Conservation (phyloP, 2,888 invertebrate species). For the Nephrotoma flavescens region DNA sequence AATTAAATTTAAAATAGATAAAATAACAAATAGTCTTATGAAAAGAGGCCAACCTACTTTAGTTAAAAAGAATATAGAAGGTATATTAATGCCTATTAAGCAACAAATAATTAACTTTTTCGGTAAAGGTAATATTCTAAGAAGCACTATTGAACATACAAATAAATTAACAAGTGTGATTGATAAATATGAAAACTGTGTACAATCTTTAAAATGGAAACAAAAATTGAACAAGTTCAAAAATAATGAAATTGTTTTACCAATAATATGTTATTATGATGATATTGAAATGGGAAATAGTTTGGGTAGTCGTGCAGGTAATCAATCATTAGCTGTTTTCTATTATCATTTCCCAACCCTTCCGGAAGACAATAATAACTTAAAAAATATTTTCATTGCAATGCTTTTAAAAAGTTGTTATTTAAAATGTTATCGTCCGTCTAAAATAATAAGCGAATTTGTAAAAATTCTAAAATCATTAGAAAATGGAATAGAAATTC, state of each 20-base stretch:
- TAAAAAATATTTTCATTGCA: constrained; percentile 1
- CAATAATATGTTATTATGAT: not conserved
- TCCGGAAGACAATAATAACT: not conserved
- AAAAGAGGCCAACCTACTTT: too few relatives aligned
- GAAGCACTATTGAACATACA: not conserved
- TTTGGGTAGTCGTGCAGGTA: not conserved
- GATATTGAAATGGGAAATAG: constrained; percentile 3
- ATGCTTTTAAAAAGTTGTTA: not conserved
- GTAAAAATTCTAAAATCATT: too few relatives aligned
- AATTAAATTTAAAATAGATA: too few relatives aligned
- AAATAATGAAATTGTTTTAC: not conserved
- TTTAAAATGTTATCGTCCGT: too few relatives aligned
- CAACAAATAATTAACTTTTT: too few relatives aligned
- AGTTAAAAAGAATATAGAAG: too few relatives aligned
- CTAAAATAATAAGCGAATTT: too few relatives aligned
- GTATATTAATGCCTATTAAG: too few relatives aligned
- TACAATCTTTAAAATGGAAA: not conserved
- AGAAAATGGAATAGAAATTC: too few relatives aligned
- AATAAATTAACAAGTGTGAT: too few relatives aligned
- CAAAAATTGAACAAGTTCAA: not conserved
- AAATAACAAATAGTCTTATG: too few relatives aligned
- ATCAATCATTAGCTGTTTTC: not conserved
- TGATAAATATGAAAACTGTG: not conserved
- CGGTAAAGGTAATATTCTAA: not conserved
- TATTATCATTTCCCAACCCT: constrained; percentile 1